Percentiles rank a stretch among this genome's conserved stretches.
Evolutionary conservation across 2,888 invertebrate species (phyloP).

Genomic region (Lycaena phlaeas): DNA sequence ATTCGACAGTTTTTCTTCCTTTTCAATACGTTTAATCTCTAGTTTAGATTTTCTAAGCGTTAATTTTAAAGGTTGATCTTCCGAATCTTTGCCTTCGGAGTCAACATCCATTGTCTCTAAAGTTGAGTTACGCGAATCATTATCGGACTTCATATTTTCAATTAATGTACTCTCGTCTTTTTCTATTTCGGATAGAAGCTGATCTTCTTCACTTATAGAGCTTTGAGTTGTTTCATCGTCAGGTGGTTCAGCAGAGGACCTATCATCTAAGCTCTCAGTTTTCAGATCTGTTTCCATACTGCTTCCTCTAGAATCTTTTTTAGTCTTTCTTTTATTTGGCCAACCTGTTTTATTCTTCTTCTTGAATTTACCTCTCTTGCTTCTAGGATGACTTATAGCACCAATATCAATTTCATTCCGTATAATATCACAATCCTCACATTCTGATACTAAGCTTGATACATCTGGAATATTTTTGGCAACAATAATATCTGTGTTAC

Average conservation of each 20-base stretch:
- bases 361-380: conserved; percentile 70
- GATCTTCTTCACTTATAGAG: conserved; percentile 45
- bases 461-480: conserved; percentile 55
- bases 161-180: conserved; percentile 28
- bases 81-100: conserved; percentile 13
- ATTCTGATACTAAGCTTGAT: conserved; percentile 54
- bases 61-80: conserved; percentile 10
- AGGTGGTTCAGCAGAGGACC: conserved; percentile 43
- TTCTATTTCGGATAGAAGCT: conserved; percentile 32
- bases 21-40: conserved; percentile 23
- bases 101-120: conserved; percentile 9
- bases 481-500: conserved; percentile 41
- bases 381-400: conserved; percentile 32
- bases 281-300: conserved; percentile 38
- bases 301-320: conserved; percentile 41
- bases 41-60: conserved; percentile 14
- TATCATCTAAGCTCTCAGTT: conserved; percentile 37
- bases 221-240: conserved; percentile 47
- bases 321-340: conserved; percentile 75
- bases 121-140: conserved; percentile 11
- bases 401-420: conserved; percentile 44
- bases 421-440: conserved; percentile 55
- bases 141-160: conserved; percentile 24
- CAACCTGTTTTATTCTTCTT: conserved; percentile 87
- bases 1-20: conserved; percentile 29